Base-by-base conservation (phyloP, 2,888 invertebrate genomes). In the Hylaea fasciaria region DNA sequence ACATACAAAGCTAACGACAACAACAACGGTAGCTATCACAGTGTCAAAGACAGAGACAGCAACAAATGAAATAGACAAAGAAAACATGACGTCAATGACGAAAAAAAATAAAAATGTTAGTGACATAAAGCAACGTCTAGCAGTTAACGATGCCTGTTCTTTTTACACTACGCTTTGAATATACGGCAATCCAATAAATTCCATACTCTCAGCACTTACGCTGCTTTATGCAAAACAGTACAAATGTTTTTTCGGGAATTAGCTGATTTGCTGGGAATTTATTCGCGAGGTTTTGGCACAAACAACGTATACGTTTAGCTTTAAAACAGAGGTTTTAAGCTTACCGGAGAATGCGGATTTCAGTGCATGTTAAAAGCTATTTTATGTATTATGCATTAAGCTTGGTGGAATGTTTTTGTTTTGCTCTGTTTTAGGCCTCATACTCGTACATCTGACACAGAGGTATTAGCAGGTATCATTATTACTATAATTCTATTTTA, bases 241-340 rank as follows among this genome's bases (percentile, higher is more conserved):
- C 46, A 50, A 55, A 50, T 41, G 28, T 46, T 52, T 57, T 10
- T 57, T 43, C 17, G 40, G 14, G 17, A 58, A 55, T 59, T 52
- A 49, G 52, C 56, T 57, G 45, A 64, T 57, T 60, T 57, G 28
- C 37, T 39, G 13, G n/a, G 43, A 57, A 59, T 60, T 56, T 62
- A 54, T 57, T 45, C 9, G 44, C 14, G 56, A 37, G 47, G 43
- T 59, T 57, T 65, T 54, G 58, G 59, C 59, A 64, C 59, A 60
- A 57, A 59, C 49, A 47, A 35, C 49, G 53, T 12, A 56, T 50
- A 43, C 13, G 14, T 59, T 59, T 37, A 13, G 53, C 35, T 54
- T 57, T 12, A 49, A 56, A 59, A 56, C 63, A 37, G 49, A 54
- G 56, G 22, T 54, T 60, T 63, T 54, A 57, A 57, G 59, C 58